A percentile compares a stretch with the other conserved stretches of the same genome.
Evolutionary conservation across 2,888 invertebrate genomes (phyloP).

Genomic region (Leucophora obtusa): DNA sequence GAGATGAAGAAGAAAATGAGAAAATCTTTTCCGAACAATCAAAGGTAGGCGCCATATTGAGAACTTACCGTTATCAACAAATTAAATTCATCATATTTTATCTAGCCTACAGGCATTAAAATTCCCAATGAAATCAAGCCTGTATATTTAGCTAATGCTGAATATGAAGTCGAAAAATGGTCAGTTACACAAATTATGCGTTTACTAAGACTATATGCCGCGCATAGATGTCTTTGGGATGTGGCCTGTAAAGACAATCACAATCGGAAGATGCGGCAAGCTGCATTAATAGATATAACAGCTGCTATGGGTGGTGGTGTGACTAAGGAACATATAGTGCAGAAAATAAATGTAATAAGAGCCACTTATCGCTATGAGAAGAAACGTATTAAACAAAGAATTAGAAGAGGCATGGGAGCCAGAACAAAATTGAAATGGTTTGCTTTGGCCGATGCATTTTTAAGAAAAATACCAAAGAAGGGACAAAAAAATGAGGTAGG

Average conservation of each 20-base stretch:
- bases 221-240: constrained; percentile 70
- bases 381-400: constrained; percentile 68
- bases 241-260: constrained; percentile 65
- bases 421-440: constrained; percentile 70
- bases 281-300: constrained; percentile 68
- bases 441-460: constrained; percentile 68
- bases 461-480: constrained; percentile 66
- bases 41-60: constrained; percentile 15
- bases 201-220: constrained; percentile 67
- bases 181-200: constrained; percentile 65
- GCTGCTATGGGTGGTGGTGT: constrained; percentile 66
- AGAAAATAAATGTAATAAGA: constrained; percentile 68
- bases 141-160: constrained; percentile 59
- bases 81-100: background rate
- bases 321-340: constrained; percentile 66
- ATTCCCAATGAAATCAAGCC: constrained; percentile 59
- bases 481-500: constrained; percentile 50
- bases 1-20: constrained; percentile 67
- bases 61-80: too few species aligned
- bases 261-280: constrained; percentile 67
- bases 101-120: constrained; percentile 64
- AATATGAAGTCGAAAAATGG: constrained; percentile 68
- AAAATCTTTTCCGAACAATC: constrained; percentile 48
- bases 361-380: constrained; percentile 70
- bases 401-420: constrained; percentile 66